These are phyloP conservation scores for Chloroceryle inda DNA, from an alignment of 2,797 vertebrate genomes.

Conservation along the genomic window DNA sequence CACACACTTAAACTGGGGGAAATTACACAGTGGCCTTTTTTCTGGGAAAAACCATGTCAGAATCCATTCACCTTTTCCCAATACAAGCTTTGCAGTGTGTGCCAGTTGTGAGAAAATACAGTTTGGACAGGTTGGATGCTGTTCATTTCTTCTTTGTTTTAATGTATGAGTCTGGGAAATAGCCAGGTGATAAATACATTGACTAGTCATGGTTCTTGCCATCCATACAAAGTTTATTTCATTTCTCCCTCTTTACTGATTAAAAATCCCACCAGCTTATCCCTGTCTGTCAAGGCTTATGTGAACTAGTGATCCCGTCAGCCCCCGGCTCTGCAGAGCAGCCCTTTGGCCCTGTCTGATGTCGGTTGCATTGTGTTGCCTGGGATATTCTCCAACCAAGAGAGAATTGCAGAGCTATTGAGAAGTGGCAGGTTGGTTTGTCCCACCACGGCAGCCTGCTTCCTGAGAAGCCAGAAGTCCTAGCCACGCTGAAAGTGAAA, in stretches of 20 bases:
- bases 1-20: background rate
- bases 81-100: constrained; percentile 51
- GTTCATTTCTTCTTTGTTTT: constrained; percentile 74
- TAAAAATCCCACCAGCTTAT: constrained; percentile 73
- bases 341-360: constrained; percentile 58
- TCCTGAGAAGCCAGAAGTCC: constrained; percentile 73
- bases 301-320: constrained; percentile 60
- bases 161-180: constrained; percentile 42
- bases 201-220: constrained; percentile 69
- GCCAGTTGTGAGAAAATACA: constrained; percentile 52
- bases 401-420: constrained; percentile 58
- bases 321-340: constrained; percentile 64
- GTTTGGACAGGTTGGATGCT: constrained; percentile 55
- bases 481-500: constrained; percentile 59
- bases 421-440: background rate
- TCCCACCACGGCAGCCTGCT: constrained; percentile 57
- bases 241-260: constrained; percentile 53
- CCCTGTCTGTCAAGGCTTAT: constrained; percentile 57
- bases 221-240: constrained; percentile 65
- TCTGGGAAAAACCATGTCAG: background rate
- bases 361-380: constrained; percentile 44
- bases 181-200: constrained; percentile 61
- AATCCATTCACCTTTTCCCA: constrained; percentile 30
- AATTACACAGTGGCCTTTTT: background rate
- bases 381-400: constrained; percentile 58